phyloP scores from a whole-genome alignment of 2,113 vertebrate species.

The Gavia stellata region DNA sequence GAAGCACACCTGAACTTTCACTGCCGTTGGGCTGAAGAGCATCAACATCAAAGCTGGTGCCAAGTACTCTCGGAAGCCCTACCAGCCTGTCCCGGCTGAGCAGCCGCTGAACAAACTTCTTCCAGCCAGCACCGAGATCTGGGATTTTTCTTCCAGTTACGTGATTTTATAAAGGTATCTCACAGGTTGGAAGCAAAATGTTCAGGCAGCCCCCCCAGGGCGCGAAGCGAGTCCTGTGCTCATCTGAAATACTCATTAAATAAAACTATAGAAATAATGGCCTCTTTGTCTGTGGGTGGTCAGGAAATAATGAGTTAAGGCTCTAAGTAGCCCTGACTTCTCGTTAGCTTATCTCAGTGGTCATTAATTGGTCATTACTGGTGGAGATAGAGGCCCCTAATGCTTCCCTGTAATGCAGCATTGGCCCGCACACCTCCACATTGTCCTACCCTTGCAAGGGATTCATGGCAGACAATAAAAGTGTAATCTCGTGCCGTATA shows the following conservation, averaged over 20 bases:
- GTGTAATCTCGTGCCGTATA: not conserved
- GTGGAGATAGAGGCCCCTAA: not conserved
- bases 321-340: not conserved
- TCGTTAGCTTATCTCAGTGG: not conserved
- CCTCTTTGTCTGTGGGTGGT: not conserved
- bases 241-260: slow-evolving; percentile 14
- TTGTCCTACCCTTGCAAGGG: not conserved
- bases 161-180: not conserved
- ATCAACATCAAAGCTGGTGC: not conserved
- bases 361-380: slow-evolving; percentile 14
- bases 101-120: not conserved
- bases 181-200: not conserved
- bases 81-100: not conserved
- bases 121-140: not conserved
- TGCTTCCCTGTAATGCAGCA: not conserved
- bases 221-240: accelerated
- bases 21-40: not conserved
- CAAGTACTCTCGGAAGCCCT: not conserved
- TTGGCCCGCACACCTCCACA: not conserved
- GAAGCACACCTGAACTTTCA: not conserved
- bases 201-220: not conserved
- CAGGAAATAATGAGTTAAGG: slow-evolving; percentile 7
- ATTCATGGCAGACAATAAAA: not conserved
- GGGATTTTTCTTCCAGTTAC: not conserved
- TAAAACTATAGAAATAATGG: not conserved